Conservation (phyloP, 2,113 vertebrate genomes). For the Marmota flaviventris region DNA sequence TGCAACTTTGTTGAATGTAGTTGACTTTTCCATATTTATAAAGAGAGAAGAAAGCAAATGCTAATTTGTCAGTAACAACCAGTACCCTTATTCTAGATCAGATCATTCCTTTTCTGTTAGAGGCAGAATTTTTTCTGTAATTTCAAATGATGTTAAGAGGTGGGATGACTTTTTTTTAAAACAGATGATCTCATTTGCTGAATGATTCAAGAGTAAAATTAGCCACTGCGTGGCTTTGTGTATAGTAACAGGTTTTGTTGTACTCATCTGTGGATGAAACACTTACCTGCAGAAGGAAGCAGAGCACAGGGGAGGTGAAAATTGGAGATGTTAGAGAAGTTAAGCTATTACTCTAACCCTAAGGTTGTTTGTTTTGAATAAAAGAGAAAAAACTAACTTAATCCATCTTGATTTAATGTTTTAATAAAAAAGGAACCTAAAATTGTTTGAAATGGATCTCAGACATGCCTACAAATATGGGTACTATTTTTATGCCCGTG, state of each 20-base stretch:
- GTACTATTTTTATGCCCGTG: slow-evolving; percentile 88
- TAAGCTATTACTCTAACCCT: not conserved
- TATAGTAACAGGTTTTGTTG: slow-evolving; percentile 38
- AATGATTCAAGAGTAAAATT: slow-evolving; percentile 74
- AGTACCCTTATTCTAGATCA: slow-evolving; percentile 15
- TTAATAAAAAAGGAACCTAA: slow-evolving; percentile 82
- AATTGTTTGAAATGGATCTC: slow-evolving; percentile 81
- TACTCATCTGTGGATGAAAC: not conserved
- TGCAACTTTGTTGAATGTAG: not conserved
- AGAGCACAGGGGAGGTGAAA: not conserved
- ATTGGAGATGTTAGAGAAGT: not conserved
- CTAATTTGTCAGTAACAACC: slow-evolving; percentile 3
- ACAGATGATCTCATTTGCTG: slow-evolving; percentile 75
- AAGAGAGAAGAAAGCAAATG: slow-evolving; percentile 37
- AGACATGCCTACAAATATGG: slow-evolving; percentile 85
- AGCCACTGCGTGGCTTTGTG: slow-evolving; percentile 80
- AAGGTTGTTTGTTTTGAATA: slow-evolving; percentile 74
- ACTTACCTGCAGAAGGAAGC: slow-evolving; percentile 19
- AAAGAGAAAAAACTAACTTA: slow-evolving; percentile 68
- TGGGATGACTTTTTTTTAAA: slow-evolving; percentile 43
- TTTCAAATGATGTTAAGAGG: slow-evolving; percentile 50
- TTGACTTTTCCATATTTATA: not conserved
- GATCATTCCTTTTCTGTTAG: slow-evolving; percentile 62
- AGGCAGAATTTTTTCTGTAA: slow-evolving; percentile 61
- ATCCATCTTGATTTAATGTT: slow-evolving; percentile 83